These are phyloP conservation scores for Panthera leo DNA, from an alignment of 2,113 vertebrate species.

Conservation along the genomic window DNA sequence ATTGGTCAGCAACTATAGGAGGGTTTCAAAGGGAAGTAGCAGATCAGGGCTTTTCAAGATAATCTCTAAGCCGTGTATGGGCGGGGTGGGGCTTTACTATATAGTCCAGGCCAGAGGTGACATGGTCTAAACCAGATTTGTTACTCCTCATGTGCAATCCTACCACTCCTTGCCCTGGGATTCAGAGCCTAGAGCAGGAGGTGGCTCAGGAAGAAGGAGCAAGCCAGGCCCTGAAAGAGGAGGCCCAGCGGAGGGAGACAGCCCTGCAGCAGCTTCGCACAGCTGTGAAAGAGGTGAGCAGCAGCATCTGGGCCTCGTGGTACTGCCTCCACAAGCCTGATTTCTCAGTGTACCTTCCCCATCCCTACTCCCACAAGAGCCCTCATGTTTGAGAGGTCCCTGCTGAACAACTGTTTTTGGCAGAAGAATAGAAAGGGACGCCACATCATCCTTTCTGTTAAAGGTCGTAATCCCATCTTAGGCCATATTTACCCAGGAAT, in stretches of 20 bases:
- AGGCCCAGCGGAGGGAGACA: constrained; percentile 89
- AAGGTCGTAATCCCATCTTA: background rate
- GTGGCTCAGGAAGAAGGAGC: constrained; percentile 92
- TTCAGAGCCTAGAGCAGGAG: constrained; percentile 91
- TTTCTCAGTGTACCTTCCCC: background rate
- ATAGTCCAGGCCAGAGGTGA: background rate
- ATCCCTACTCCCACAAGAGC: background rate
- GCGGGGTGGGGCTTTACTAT: background rate
- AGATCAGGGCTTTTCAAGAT: background rate
- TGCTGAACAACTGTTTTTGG: background rate
- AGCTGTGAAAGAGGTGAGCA: constrained; percentile 94
- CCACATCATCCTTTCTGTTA: background rate
- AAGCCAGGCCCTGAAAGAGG: constrained; percentile 92
- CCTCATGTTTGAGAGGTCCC: background rate
- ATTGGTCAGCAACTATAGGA: background rate
- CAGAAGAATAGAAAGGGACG: background rate
- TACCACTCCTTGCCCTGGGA: background rate
- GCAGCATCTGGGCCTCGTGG: background rate
- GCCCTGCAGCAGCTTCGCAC: constrained; percentile 89
- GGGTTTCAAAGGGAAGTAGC: background rate
- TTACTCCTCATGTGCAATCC: background rate
- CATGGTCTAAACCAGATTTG: background rate
- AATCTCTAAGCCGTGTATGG: background rate
- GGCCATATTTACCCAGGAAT: background rate
- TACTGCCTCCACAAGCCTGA: background rate